Evolutionary conservation across 2,797 vertebrate species (phyloP).

Genomic region (Scolopax bukidnonensis): DNA sequence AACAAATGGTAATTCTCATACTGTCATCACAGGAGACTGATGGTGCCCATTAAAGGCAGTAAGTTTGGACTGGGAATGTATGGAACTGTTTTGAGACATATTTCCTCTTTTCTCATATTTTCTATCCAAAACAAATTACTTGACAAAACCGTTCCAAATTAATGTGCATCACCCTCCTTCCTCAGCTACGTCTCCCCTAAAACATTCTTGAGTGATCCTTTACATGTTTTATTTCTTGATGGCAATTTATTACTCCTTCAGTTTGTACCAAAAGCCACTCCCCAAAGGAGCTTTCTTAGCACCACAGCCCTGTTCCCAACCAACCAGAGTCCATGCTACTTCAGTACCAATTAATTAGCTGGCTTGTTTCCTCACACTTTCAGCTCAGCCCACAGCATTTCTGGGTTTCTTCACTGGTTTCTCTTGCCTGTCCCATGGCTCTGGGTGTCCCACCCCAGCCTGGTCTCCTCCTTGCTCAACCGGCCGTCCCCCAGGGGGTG

Average conservation of each 20-base stretch:
- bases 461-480: not conserved
- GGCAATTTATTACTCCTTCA: not conserved
- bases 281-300: not conserved
- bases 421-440: not conserved
- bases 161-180: not conserved
- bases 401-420: not conserved
- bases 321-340: not conserved
- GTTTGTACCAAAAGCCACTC: not conserved
- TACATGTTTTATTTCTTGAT: not conserved
- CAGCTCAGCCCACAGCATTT: not conserved
- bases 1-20: not conserved
- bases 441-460: no score
- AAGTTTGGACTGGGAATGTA: not conserved
- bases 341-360: not conserved
- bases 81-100: not conserved
- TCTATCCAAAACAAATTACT: not conserved
- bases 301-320: not conserved
- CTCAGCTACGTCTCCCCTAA: not conserved
- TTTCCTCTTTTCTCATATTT: not conserved
- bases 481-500: accelerated
- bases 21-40: not conserved
- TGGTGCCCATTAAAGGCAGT: not conserved
- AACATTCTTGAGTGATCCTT: not conserved
- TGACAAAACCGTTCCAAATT: not conserved
- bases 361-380: not conserved